Evolutionary conservation across 2,888 invertebrate genomes (phyloP).

Genomic region (Penaeus monodon): DNA sequence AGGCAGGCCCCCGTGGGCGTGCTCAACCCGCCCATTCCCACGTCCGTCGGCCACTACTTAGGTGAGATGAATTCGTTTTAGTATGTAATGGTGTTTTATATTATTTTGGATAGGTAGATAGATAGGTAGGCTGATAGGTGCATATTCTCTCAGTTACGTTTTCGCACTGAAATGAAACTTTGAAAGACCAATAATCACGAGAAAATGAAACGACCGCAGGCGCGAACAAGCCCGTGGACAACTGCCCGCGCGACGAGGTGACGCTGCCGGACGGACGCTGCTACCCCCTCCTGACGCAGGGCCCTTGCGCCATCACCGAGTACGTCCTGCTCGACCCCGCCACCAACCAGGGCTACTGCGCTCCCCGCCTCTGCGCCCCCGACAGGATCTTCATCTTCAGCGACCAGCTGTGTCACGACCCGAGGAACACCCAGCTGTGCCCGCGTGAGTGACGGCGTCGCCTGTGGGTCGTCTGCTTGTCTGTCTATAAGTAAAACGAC

Average conservation of each 20-base stretch:
- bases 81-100: too few species aligned
- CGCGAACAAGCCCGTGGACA: conserved; percentile 14
- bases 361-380: conserved; percentile 54
- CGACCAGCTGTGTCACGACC: conserved; percentile 63
- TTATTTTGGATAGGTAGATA: too few species aligned
- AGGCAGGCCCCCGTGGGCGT: too few species aligned
- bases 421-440: conserved; percentile 35
- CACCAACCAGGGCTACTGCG: conserved; percentile 51
- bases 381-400: conserved; percentile 64
- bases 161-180: too few species aligned
- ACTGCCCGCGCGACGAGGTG: conserved; percentile 56
- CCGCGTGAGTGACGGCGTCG: conserved; percentile 35
- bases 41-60: too few species aligned
- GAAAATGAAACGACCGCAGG: background rate
- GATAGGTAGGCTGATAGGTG: too few species aligned
- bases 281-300: conserved; percentile 55
- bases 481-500: too few species aligned
- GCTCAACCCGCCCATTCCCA: too few species aligned
- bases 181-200: too few species aligned
- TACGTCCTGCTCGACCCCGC: conserved; percentile 54
- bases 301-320: conserved; percentile 51
- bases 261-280: conserved; percentile 43
- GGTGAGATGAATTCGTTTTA: too few species aligned
- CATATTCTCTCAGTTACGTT: too few species aligned
- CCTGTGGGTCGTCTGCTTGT: too few species aligned